Base-by-base conservation (phyloP, 2,797 vertebrate genomes). In the Fistularia commersonii region DNA sequence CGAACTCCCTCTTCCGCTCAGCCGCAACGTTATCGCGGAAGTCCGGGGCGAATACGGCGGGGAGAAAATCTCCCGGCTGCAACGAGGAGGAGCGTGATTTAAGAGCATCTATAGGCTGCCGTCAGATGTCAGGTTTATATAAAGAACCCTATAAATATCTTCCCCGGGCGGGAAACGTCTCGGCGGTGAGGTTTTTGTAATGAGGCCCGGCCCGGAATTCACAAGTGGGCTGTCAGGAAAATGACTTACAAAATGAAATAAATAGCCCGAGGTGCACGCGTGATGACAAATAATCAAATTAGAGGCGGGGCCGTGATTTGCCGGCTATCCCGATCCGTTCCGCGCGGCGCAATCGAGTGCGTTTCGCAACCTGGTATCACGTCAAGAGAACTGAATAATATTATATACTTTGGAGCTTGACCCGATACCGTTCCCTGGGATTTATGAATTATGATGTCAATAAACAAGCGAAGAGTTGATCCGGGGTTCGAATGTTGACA, bases 71-170 rank as follows among this genome's bases (percentile, higher is more conserved):
- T 59, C 56, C 42, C 58, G 53, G 70, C 64, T 50, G 72, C 61
- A 69, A 45, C 23, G 13, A 56, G 10, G 57, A 68, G 56, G 56
- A 72, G 32, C 49, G 9, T 59, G 48, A 77, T 83, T 81, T 73
- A 81, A 51, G 45, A 54, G 50, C 42, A 50, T 58, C 67, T 58
- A 68, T 58, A 66, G 69, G 63, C 64, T 65, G 65, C 73, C 70
- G 72, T 57, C 63, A 62, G 60, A 61, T 74, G 76, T 80, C 61
- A 77, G 72, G 53, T 79, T 80, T 77, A 69, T 72, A 54, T 74
- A 73, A 82, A 80, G 46, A 76, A 76, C 74, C 66, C 67, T 76
- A 84, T 73, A 81, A 81, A 81, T 74, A 79, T 65, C 64, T n/a
- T 51, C 58, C 14, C 0, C 55, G 79, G 37, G 66, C 63, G 72